Evolutionary conservation across 2,797 vertebrate species (phyloP).

Genomic region (Chaenodraco wilsoni): DNA sequence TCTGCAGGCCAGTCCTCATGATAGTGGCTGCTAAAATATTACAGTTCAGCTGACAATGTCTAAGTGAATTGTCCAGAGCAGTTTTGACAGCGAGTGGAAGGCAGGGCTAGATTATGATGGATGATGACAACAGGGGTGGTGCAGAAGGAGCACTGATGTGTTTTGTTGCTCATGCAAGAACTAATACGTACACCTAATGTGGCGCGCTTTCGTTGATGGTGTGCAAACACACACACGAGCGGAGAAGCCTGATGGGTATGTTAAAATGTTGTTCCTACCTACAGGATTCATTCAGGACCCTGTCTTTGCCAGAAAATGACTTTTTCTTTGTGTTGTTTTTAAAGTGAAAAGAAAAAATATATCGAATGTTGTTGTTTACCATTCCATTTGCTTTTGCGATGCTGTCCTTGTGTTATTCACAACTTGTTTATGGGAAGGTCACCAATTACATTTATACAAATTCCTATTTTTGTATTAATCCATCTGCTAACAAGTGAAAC

Average conservation of each 20-base stretch:
- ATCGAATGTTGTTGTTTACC: conserved; percentile 44
- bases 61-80: conserved; percentile 81
- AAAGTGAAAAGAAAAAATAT: conserved; percentile 36
- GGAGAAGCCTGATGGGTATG: conserved; percentile 71
- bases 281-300: conserved; percentile 55
- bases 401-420: conserved; percentile 32
- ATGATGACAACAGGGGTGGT: conserved; percentile 79
- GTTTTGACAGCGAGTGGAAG: conserved; percentile 79
- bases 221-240: conserved; percentile 38
- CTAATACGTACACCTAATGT: conserved; percentile 70
- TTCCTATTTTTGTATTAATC: conserved; percentile 49
- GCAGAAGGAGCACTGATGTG: conserved; percentile 71
- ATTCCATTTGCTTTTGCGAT: conserved; percentile 37
- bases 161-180: conserved; percentile 75
- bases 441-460: conserved; percentile 37
- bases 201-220: conserved; percentile 47
- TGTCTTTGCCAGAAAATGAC: conserved; percentile 17
- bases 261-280: conserved; percentile 70
- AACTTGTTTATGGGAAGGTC: conserved; percentile 21
- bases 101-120: conserved; percentile 79
- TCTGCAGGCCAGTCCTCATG: conserved; percentile 79
- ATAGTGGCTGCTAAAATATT: conserved; percentile 77
- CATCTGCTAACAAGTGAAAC: conserved; percentile 45
- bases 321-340: background rate
- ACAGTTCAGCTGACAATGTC: conserved; percentile 79